Evolutionary conservation across 2,888 invertebrate species (phyloP), one percentile per base, ranked within the genome.

Genomic region (Drosophila robusta): DNA sequence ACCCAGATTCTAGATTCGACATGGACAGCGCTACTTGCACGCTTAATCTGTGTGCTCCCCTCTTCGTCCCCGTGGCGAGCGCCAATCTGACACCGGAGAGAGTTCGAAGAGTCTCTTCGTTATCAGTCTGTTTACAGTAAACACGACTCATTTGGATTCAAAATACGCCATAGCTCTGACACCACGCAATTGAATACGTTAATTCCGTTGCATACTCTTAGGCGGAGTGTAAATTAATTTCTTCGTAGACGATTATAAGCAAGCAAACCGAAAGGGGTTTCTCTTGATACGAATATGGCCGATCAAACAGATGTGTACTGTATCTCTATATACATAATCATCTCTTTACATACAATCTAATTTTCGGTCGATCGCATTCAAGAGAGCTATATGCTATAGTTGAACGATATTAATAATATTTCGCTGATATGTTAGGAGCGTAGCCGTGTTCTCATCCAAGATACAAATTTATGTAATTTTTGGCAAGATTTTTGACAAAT

Each of bases 71-170:
- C 46, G 12, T 2, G 2, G 5, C 16, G 9, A 12, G 26, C 16
- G 14, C 14, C 34, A 9, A 29, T n/a, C 39, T 9, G 32, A 32
- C 9, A 32, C 0, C 32, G 9, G 32, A 38, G 8, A 18, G 34
- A 41, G 41, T 49, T 56, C 61, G 32, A 14, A 14, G 24, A 34
- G 41, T n/a, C 52, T n/a, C 50, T 64, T 70, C 12, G 50, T 70
- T 70, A 70, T 70, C 70, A 54, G 57, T 14, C 38, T 41, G 63
- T 49, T 70, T 57, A 41, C 63, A 41, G 34, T 32, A 47, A 22
- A 62, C 9, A 49, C 26, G 24, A 18, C 36, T 12, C 26, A 24
- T 18, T 49, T 12, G 7, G 42, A 34, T 56, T 56, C 38, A 36
- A 32, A 16, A 29, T 50, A 14, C 38, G 34, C 45, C 3, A 9